Conservation (phyloP, 2,113 vertebrate species). For the Tretioscincus oriximinensis region DNA sequence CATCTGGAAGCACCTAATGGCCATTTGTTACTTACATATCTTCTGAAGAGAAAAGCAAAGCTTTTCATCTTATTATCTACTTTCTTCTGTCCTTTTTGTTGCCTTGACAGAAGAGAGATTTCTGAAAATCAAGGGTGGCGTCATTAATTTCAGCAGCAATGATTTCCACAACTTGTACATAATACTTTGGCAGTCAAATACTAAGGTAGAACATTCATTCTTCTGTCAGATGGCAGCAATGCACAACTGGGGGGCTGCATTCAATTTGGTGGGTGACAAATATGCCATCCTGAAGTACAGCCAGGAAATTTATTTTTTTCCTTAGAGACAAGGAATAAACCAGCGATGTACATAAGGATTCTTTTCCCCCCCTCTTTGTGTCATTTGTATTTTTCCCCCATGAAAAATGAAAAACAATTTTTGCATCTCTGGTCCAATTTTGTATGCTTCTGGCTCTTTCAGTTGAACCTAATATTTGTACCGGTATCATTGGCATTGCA, state of each 20-base stretch:
- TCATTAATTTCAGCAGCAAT: not conserved
- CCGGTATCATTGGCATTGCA: not conserved
- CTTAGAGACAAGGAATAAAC: not conserved
- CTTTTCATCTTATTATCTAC: not conserved
- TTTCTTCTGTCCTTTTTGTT: not conserved
- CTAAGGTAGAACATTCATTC: not conserved
- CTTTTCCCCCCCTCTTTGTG: not conserved
- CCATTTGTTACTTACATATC: conserved; percentile 3
- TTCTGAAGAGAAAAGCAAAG: not conserved
- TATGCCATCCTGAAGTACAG: not conserved
- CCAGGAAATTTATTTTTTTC: not conserved
- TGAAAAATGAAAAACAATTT: not conserved
- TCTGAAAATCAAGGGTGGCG: not conserved
- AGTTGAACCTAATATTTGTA: not conserved
- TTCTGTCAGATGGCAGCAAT: not conserved
- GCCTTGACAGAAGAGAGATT: not conserved
- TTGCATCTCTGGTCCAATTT: not conserved
- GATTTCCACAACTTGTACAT: no score
- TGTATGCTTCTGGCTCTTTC: not conserved
- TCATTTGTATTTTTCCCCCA: not conserved
- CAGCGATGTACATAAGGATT: not conserved
- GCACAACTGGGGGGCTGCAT: not conserved
- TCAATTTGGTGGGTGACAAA: not conserved
- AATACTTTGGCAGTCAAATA: not conserved
- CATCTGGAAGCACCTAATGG: not conserved